Conservation (phyloP, 1,140 invertebrate genomes). For the Halictus rubicundus region DNA sequence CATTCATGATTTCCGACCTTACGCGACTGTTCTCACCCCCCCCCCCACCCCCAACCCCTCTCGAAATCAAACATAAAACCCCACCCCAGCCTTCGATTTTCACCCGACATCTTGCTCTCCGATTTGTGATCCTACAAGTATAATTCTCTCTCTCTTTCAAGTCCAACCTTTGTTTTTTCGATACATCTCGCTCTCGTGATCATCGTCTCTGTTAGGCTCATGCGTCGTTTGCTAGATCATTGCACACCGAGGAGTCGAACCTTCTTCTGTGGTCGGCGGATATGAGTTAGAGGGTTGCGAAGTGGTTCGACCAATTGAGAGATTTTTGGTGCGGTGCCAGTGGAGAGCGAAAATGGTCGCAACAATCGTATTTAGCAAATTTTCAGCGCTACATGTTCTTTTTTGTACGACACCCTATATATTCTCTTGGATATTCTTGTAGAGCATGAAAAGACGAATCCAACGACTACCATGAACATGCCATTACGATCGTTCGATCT, state of each 20-base stretch:
- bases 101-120: background rate
- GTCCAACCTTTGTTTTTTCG: background rate
- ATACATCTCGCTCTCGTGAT: slow-evolving; percentile 32
- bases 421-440: no score
- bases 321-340: background rate
- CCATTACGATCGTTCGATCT: no score
- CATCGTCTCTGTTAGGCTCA: slow-evolving; percentile 32
- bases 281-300: background rate
- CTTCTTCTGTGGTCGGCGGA: background rate
- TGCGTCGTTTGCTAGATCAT: slow-evolving; percentile 49
- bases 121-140: no score
- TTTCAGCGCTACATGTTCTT: no score
- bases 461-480: no score
- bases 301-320: slow-evolving; percentile 1
- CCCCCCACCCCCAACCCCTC: background rate
- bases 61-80: slow-evolving; percentile 11
- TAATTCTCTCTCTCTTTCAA: background rate
- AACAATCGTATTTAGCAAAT: no score
- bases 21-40: slow-evolving; percentile 41
- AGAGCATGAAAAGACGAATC: no score
- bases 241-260: slow-evolving; percentile 31
- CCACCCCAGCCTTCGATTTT: no score
- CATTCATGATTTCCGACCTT: slow-evolving; percentile 73
- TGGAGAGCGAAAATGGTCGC: slow-evolving; percentile 42
- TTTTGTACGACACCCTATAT: background rate